A percentile compares a stretch with the other conserved stretches of the same genome.
These are phyloP conservation scores for Sphaerophoria taeniata DNA, from an alignment of 2,888 invertebrate genomes.

Conservation along the genomic window DNA sequence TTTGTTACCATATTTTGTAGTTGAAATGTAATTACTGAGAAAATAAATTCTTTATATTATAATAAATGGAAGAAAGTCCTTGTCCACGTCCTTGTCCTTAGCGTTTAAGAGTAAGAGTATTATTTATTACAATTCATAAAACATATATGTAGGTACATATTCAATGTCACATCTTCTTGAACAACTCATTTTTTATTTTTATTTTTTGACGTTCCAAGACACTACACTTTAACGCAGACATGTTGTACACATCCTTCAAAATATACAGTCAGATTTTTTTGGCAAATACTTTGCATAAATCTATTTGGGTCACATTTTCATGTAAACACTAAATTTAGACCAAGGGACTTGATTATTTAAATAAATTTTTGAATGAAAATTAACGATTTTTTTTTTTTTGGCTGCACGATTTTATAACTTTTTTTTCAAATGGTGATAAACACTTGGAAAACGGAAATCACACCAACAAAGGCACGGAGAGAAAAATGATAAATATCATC, in stretches of 20 bases:
- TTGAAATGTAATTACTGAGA: too few species aligned
- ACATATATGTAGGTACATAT: too few species aligned
- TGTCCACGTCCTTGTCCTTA: too few species aligned
- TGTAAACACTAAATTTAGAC: constrained; percentile 68
- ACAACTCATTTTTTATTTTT: not conserved
- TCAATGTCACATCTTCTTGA: not conserved
- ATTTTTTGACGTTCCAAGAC: not conserved
- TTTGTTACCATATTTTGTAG: too few species aligned
- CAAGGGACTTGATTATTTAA: constrained; percentile 38
- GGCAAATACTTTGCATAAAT: constrained; percentile 41
- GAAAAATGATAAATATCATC: constrained; percentile 20
- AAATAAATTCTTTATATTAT: too few species aligned
- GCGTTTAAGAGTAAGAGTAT: too few species aligned
- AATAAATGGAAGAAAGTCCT: too few species aligned
- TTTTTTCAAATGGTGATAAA: not conserved
- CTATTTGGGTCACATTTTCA: constrained; percentile 64
- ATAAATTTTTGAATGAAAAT: not conserved
- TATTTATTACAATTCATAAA: too few species aligned
- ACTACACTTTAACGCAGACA: constrained; percentile 16
- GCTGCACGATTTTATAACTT: not conserved
- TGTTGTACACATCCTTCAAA: constrained; percentile 48
- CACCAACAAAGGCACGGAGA: not conserved
- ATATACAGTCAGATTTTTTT: constrained; percentile 46
- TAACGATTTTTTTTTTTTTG: not conserved
- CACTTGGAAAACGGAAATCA: constrained; percentile 5